Evolutionary conservation across 2,888 invertebrate genomes (phyloP).

Genomic region (Drosophila prostipennis): DNA sequence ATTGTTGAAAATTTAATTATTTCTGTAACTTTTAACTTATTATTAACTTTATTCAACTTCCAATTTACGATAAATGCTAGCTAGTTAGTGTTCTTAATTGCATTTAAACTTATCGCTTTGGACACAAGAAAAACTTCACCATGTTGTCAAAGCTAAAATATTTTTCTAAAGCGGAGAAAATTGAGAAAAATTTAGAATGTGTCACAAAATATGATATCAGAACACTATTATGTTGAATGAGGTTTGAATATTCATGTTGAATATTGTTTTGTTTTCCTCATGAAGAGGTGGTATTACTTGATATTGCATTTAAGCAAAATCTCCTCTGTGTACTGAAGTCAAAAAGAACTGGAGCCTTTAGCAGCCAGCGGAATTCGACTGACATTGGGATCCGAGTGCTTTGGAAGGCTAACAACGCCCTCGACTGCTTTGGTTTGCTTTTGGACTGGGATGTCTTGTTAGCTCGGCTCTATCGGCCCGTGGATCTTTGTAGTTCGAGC

Average conservation of each 20-base stretch:
- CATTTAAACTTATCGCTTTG: neutral
- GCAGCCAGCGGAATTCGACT: constrained; percentile 29
- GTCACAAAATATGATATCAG: too few relatives aligned
- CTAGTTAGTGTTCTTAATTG: too few relatives aligned
- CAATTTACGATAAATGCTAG: neutral
- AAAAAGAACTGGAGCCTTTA: constrained; percentile 17
- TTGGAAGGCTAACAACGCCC: constrained; percentile 46
- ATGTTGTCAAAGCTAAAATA: too few relatives aligned
- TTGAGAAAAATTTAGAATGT: too few relatives aligned
- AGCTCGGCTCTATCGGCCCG: constrained; percentile 25
- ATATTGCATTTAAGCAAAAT: neutral
- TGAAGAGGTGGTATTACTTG: neutral
- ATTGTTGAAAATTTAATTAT: too few relatives aligned
- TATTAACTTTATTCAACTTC: too few relatives aligned
- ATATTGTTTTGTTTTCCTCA: too few relatives aligned
- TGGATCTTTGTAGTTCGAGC: constrained; percentile 42
- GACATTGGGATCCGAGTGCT: constrained; percentile 15
- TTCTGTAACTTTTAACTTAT: too few relatives aligned
- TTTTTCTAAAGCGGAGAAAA: too few relatives aligned
- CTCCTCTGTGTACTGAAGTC: constrained; percentile 2
- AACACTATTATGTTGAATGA: too few relatives aligned
- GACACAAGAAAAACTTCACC: too few relatives aligned
- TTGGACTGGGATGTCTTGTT: constrained; percentile 40
- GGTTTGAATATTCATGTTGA: too few relatives aligned
- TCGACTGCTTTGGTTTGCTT: constrained; percentile 34